phyloP scores from a whole-genome alignment of 2,113 vertebrate species.

The Oryzias woworae region DNA sequence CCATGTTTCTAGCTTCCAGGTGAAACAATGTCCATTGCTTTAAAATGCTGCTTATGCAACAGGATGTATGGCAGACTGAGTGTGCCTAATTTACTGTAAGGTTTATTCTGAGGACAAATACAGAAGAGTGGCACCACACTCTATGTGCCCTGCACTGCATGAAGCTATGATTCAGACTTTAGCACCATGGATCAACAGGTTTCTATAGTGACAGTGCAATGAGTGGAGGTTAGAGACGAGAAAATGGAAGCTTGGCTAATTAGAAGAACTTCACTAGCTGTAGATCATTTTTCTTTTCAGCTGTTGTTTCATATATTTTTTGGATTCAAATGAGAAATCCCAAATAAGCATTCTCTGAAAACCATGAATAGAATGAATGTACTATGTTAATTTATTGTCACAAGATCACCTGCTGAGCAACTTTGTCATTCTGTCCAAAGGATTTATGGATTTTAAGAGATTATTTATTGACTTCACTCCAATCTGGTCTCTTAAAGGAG shows the following conservation, averaged over 20 bases:
- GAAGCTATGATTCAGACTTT: conserved; percentile 21
- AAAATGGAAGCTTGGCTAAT: neutral
- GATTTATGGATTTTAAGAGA: too few relatives aligned
- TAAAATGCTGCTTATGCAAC: neutral
- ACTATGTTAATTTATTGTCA: too few relatives aligned
- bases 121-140: conserved; percentile 4
- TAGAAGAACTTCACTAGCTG: neutral
- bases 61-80: neutral
- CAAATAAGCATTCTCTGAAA: too few relatives aligned
- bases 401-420: too few relatives aligned
- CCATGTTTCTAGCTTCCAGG: too few relatives aligned
- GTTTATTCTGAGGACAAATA: conserved; percentile 4
- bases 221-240: neutral
- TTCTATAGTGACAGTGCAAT: conserved; percentile 53
- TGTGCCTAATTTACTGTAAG: conserved; percentile 2
- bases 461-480: neutral
- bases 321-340: too few relatives aligned
- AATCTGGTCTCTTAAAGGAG: conserved; percentile 66
- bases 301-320: neutral
- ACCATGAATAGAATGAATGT: too few relatives aligned
- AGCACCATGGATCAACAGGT: conserved; percentile 23
- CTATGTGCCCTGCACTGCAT: conserved; percentile 16
- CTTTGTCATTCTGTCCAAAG: too few relatives aligned
- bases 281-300: neutral
- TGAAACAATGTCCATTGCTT: neutral